A percentile compares a stretch with the other conserved stretches of the same genome.
Evolutionary conservation across 2,888 invertebrate species (phyloP).

Genomic region (Orgyia antiqua): DNA sequence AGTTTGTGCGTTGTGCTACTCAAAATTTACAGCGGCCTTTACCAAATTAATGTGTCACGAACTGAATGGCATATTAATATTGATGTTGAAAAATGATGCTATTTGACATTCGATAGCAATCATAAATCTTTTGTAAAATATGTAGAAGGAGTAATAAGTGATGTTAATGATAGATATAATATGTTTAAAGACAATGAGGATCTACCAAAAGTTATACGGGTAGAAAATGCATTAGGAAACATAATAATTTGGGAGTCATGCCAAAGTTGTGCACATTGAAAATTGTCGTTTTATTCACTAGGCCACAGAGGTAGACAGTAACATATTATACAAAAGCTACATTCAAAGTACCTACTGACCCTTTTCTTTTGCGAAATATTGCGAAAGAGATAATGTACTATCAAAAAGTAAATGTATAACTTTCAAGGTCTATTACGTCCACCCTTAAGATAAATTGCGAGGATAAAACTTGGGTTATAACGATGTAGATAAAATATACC

Average conservation of each 20-base stretch:
- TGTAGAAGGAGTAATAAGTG: slow-evolving; percentile 4
- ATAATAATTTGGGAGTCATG: too few species aligned
- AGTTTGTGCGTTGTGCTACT: too few species aligned
- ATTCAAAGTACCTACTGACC: background rate
- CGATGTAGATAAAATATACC: slow-evolving; percentile 18
- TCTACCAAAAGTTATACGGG: too few species aligned
- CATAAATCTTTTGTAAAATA: slow-evolving; percentile 41
- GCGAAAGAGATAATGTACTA: slow-evolving; percentile 15
- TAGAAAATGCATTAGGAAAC: too few species aligned
- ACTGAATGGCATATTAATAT: slow-evolving; percentile 42
- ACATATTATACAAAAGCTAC: background rate
- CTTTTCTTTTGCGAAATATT: slow-evolving; percentile 11
- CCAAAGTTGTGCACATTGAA: too few species aligned
- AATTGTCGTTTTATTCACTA: too few species aligned
- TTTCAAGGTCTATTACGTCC: slow-evolving; percentile 18
- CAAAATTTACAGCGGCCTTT: too few species aligned
- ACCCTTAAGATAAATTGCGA: slow-evolving; percentile 16
- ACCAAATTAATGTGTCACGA: slow-evolving; percentile 57
- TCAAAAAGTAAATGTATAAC: slow-evolving; percentile 18
- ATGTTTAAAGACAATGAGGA: too few species aligned
- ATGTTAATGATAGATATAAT: too few species aligned
- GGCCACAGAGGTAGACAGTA: too few species aligned
- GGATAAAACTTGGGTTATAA: slow-evolving; percentile 16
- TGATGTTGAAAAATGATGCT: slow-evolving; percentile 55
- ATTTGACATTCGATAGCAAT: slow-evolving; percentile 49